Evolutionary conservation across 2,888 invertebrate species (phyloP).

Genomic region (Cephus rjabovi): DNA sequence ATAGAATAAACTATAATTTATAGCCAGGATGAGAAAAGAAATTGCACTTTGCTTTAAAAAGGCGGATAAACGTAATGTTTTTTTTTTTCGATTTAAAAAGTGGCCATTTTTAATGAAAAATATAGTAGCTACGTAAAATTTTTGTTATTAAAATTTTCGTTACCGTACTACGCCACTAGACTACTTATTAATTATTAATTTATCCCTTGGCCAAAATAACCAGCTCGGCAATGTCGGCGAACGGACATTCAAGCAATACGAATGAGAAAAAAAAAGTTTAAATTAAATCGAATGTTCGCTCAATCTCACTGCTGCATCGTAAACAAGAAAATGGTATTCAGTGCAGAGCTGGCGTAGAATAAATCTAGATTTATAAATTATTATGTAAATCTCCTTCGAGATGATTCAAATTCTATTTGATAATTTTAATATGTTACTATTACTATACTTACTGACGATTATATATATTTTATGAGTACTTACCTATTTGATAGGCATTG

Average conservation of each 20-base stretch:
- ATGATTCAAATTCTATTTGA: constrained; percentile 47
- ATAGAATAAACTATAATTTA: not conserved
- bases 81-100: not conserved
- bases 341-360: constrained; percentile 38
- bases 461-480: constrained; percentile 62
- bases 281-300: constrained; percentile 24
- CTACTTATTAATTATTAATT: not conserved
- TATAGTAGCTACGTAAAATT: not conserved
- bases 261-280: constrained; percentile 12
- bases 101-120: not conserved
- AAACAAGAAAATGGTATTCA: constrained; percentile 40
- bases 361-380: not conserved
- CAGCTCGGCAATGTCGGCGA: not conserved
- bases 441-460: constrained; percentile 29
- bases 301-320: constrained; percentile 45
- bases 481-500: constrained; percentile 55
- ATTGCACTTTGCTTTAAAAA: not conserved
- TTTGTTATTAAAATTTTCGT: not conserved
- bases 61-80: not conserved
- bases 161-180: not conserved
- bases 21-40: not conserved
- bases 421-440: constrained; percentile 61
- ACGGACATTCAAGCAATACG: not conserved
- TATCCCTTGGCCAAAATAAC: not conserved
- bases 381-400: not conserved